Percentiles rank a stretch among this genome's conserved stretches.
Evolutionary conservation across 2,888 invertebrate species (phyloP).

Genomic region (Conus canariensis): DNA sequence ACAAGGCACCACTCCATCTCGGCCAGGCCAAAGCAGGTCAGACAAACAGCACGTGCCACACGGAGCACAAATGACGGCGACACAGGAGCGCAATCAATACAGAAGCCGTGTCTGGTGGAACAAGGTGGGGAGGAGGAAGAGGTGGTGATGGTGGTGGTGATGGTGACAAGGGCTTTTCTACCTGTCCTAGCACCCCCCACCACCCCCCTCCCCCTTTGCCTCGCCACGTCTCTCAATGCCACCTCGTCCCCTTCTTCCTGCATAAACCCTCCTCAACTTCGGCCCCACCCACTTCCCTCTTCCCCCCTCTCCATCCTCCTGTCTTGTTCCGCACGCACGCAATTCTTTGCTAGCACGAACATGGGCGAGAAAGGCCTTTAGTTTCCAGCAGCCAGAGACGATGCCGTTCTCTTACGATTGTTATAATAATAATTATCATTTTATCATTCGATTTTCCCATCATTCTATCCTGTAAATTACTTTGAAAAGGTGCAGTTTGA

Average conservation of each 20-base stretch:
- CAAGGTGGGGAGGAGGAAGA: not conserved
- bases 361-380: not conserved
- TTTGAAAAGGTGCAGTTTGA: too few species aligned
- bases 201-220: not conserved
- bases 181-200: not conserved
- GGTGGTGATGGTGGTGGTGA: not conserved
- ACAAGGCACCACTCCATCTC: not conserved
- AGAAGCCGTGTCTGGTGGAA: not conserved
- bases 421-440: not conserved
- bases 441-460: too few species aligned
- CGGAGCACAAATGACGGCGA: slow-evolving; percentile 21
- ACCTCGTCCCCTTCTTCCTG: not conserved
- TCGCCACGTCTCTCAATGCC: not conserved
- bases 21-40: not conserved
- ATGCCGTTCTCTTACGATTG: not conserved
- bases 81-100: slow-evolving; percentile 12
- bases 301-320: not conserved
- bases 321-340: slow-evolving; percentile 16
- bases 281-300: not conserved
- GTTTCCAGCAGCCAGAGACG: not conserved
- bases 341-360: not conserved
- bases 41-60: slow-evolving; percentile 10
- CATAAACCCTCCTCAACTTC: not conserved
- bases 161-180: not conserved
- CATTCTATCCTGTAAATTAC: too few species aligned